Base-by-base conservation (phyloP, 2,797 vertebrate species). In the Falco berigora region DNA sequence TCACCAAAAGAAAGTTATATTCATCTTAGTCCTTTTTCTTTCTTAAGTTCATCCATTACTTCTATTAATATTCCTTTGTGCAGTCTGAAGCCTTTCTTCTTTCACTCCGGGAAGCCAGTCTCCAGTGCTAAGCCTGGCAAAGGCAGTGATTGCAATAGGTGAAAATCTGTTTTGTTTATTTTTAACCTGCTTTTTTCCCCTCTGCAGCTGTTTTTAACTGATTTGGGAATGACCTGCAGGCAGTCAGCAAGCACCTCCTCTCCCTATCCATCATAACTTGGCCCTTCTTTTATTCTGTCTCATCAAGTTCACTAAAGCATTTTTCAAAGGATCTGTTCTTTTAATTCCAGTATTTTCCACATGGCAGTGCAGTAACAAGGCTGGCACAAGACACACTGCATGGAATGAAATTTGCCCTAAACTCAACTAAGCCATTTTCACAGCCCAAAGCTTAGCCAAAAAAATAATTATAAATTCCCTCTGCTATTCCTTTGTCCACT, bases 1-100 rank as follows among this genome's bases (percentile, higher is more conserved):
- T 38, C 53, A 84, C 50, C 50, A 83, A 81, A 93, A 88, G 38
- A 50, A 92, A 95, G 47, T 34, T 86, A 53, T 42, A 88, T 90
- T 92, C 59, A 86, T 94, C 55, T 83, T 73, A 84, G 73, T 78
- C 8, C 0, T 59, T 95, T 86, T 88, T 50, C 53, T 84, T 90
- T 81, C 73, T 88, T 73, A 92, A 88, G 55, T 95, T 90, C 73
- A 79, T 88, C 73, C 50, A 84, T 94, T 91, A 81, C 40, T 80
- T 90, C 62, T 84, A 83, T 90, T 94, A 94, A 95, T 94, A 96
- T 86, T 63, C 66, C n/a, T 91, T 94, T 88, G n/a, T 92, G 47
- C 66, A 88, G 36, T 86, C 64, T 91, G 69, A 94, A 87, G 58
- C 55, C 91, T 95, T 94, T 96, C 68, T 96, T 92, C 84, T 75